These are phyloP conservation scores for Catharus bicknelli DNA, from an alignment of 2,113 vertebrate species.

Conservation along the genomic window DNA sequence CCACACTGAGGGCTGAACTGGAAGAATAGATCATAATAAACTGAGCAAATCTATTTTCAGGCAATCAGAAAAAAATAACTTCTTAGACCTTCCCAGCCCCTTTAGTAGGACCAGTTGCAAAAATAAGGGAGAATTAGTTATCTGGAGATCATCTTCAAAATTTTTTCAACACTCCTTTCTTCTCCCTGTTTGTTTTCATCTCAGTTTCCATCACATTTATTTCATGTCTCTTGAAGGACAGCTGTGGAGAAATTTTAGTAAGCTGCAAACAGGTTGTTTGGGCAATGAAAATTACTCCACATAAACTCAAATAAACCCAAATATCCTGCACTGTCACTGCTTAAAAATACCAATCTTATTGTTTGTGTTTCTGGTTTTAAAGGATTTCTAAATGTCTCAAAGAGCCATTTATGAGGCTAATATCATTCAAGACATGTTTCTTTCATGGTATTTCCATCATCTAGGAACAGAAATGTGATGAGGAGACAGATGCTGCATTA, in stretches of 20 bases:
- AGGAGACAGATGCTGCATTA: constrained; percentile 4
- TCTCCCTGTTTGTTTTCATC: not conserved
- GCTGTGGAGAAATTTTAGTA: not conserved
- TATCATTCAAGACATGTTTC: not conserved
- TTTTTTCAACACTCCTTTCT: not conserved
- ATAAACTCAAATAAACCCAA: not conserved
- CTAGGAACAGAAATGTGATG: not conserved
- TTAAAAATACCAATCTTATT: not conserved
- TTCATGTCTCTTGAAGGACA: not conserved
- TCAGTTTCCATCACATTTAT: not conserved
- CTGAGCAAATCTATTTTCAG: not conserved
- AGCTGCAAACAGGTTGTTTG: not conserved
- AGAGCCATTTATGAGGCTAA: constrained; percentile 18
- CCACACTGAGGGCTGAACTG: not conserved
- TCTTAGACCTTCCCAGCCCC: not conserved
- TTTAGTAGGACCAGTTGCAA: not conserved
- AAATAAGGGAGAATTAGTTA: not conserved
- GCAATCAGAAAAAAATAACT: not conserved
- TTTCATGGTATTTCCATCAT: not conserved
- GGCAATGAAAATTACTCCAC: not conserved
- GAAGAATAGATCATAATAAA: not conserved
- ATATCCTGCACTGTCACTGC: not conserved
- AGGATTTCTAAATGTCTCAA: not conserved
- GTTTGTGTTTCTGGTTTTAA: not conserved
- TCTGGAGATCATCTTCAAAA: not conserved